Evolutionary conservation across 2,888 invertebrate genomes (phyloP).

Genomic region (Cephus rjabovi): DNA sequence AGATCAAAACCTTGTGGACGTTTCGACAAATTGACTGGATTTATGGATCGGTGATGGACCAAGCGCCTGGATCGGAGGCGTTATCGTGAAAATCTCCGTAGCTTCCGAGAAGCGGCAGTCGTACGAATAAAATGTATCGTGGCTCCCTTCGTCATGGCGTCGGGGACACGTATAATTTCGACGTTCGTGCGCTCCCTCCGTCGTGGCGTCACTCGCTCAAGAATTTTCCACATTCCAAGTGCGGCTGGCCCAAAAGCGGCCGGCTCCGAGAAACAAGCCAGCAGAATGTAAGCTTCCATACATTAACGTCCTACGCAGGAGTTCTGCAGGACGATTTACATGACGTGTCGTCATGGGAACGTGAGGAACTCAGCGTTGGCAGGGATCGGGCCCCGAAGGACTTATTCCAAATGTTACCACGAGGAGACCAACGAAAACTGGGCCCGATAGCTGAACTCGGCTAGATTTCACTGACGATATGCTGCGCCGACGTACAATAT

Average conservation of each 20-base stretch:
- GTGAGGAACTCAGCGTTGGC: slow-evolving; percentile 6
- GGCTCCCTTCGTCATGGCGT: background rate
- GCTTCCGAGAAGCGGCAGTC: slow-evolving; percentile 50
- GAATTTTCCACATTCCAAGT: slow-evolving; percentile 31
- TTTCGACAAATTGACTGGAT: slow-evolving; percentile 63
- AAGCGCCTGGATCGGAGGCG: slow-evolving; percentile 34
- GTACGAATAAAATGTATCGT: slow-evolving; percentile 8
- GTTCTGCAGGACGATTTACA: slow-evolving; percentile 18
- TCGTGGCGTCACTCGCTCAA: slow-evolving; percentile 2
- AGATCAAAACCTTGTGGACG: slow-evolving; percentile 62
- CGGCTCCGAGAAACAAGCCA: slow-evolving; percentile 17
- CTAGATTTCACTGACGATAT: slow-evolving; percentile 30
- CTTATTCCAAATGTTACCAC: background rate
- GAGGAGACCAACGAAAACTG: slow-evolving; percentile 19
- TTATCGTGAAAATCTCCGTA: slow-evolving; percentile 61
- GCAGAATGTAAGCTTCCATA: slow-evolving; percentile 24
- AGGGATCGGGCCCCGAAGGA: slow-evolving; percentile 7
- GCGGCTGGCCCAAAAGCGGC: slow-evolving; percentile 23
- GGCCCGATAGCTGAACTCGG: slow-evolving; percentile 28
- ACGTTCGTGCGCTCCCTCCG: background rate
- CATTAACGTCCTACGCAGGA: slow-evolving; percentile 20
- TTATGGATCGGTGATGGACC: slow-evolving; percentile 52
- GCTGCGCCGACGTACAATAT: slow-evolving; percentile 27
- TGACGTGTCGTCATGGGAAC: slow-evolving; percentile 8
- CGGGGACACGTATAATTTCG: background rate